These are phyloP conservation scores for Manduca sexta DNA, from an alignment of 1,140 invertebrate species.

Conservation along the genomic window DNA sequence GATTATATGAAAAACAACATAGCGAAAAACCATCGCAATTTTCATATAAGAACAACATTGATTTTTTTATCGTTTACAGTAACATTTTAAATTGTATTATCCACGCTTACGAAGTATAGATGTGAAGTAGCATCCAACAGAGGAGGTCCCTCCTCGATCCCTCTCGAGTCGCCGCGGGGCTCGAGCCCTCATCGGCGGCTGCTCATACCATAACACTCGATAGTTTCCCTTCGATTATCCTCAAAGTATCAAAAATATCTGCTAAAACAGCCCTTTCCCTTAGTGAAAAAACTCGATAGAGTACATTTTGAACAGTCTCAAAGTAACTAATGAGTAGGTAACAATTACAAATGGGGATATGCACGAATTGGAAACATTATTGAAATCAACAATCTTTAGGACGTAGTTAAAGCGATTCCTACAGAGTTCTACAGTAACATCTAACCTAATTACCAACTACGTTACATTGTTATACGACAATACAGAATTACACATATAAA, in stretches of 20 bases:
- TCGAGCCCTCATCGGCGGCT: background rate
- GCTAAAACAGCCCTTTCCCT: conserved; percentile 71
- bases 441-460: conserved; percentile 37
- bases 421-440: conserved; percentile 58
- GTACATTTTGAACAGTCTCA: conserved; percentile 70
- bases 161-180: background rate
- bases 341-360: conserved; percentile 70
- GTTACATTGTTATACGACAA: background rate
- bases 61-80: conserved; percentile 62
- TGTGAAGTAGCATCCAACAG: conserved; percentile 32
- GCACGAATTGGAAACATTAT: conserved; percentile 58
- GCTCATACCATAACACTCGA: conserved; percentile 35
- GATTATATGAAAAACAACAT: conserved; percentile 72
- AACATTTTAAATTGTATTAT: conserved; percentile 52
- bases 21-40: conserved; percentile 58
- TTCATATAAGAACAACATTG: conserved; percentile 68
- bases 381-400: conserved; percentile 64
- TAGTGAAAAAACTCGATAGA: conserved; percentile 66
- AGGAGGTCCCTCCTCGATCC: background rate
- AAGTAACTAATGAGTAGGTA: conserved; percentile 71
- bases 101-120: conserved; percentile 54
- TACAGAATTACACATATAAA: conserved; percentile 43
- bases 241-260: conserved; percentile 73
- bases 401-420: conserved; percentile 62
- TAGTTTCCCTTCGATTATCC: conserved; percentile 67